These are phyloP conservation scores for Micronycteris hirsuta DNA, from an alignment of 2,113 vertebrate species.

Conservation along the genomic window DNA sequence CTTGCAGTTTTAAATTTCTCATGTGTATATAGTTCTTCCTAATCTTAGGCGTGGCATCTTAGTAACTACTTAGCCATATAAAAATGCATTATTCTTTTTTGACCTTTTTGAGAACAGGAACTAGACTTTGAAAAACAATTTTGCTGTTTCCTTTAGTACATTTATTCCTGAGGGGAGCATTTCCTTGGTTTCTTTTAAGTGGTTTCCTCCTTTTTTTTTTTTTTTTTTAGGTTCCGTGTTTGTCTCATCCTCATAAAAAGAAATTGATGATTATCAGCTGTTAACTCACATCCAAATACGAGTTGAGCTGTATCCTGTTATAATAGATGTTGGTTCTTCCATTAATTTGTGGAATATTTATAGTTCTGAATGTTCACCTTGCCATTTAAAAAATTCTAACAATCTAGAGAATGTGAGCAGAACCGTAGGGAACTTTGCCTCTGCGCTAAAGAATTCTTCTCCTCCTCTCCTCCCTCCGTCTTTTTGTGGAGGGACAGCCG, in stretches of 20 bases:
- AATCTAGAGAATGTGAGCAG: background rate
- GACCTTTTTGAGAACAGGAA: background rate
- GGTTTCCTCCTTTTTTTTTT: background rate
- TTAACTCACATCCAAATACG: background rate
- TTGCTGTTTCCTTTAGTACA: background rate
- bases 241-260: background rate
- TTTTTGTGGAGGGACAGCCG: background rate
- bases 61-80: background rate
- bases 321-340: background rate
- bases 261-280: background rate
- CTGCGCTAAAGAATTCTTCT: background rate
- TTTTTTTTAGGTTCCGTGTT: background rate
- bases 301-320: background rate
- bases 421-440: background rate
- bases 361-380: background rate
- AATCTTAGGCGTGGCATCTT: background rate
- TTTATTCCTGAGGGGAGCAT: background rate
- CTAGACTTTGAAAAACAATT: background rate
- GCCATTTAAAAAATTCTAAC: background rate
- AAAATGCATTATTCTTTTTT: background rate
- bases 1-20: background rate
- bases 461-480: background rate
- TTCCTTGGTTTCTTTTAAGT: background rate
- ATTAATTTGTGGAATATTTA: slow-evolving; percentile 10
- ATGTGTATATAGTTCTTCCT: background rate